Conservation (phyloP, 2,888 invertebrate species). For the Onchidella celtica region DNA sequence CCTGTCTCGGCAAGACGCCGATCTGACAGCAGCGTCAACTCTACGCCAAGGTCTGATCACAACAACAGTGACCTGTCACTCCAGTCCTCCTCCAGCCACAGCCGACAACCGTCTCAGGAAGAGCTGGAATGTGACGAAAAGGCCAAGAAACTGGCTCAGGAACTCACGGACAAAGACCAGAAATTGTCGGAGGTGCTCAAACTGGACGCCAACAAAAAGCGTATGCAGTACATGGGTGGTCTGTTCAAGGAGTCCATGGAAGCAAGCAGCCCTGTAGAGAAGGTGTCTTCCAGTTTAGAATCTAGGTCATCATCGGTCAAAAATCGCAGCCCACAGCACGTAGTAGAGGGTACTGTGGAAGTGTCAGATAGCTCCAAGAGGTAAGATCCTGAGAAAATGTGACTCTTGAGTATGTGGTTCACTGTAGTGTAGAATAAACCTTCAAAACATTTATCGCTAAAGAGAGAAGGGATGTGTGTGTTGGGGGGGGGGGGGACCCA, state of each 20-base stretch:
- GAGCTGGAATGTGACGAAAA: slow-evolving; percentile 90
- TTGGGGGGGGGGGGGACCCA: neutral
- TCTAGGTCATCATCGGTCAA: neutral
- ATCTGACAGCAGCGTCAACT: slow-evolving; percentile 42
- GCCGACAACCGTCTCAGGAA: slow-evolving; percentile 82
- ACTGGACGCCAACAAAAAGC: slow-evolving; percentile 85
- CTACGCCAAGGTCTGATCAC: slow-evolving; percentile 4
- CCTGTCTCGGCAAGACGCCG: slow-evolving; percentile 15
- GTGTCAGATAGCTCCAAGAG: neutral
- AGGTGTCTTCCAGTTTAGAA: slow-evolving; percentile 39
- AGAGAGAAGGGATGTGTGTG: too few relatives aligned
- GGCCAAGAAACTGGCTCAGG: slow-evolving; percentile 80
- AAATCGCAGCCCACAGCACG: neutral
- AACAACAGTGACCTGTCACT: slow-evolving; percentile 2
- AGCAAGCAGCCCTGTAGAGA: slow-evolving; percentile 22
- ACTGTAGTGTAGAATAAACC: too few relatives aligned
- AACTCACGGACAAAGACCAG: slow-evolving; percentile 69
- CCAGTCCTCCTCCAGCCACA: slow-evolving; percentile 57
- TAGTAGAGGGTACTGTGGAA: neutral
- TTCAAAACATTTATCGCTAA: too few relatives aligned
- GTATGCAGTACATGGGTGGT: slow-evolving; percentile 87
- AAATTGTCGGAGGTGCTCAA: slow-evolving; percentile 70
- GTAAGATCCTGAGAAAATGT: neutral
- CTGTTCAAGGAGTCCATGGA: slow-evolving; percentile 81
- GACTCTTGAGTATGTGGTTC: neutral